Percentiles rank a stretch among this genome's conserved stretches.
Evolutionary conservation across 2,113 vertebrate species (phyloP).

Genomic region (Cinclus mexicanus): DNA sequence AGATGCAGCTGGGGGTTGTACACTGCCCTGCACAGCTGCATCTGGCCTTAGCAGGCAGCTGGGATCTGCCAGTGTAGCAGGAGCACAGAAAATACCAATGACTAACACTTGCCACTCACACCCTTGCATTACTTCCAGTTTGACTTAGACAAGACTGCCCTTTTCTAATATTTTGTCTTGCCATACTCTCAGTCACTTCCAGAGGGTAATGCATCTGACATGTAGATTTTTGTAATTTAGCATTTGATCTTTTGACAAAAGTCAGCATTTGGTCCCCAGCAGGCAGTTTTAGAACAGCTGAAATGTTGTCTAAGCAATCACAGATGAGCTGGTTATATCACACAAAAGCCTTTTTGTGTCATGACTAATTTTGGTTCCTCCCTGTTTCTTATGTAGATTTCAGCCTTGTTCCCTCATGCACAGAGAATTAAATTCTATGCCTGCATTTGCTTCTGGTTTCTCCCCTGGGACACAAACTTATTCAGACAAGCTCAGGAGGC

Average conservation of each 20-base stretch:
- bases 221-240: neutral
- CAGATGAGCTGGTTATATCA: neutral
- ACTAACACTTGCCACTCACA: slow-evolving; percentile 16
- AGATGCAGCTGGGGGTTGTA: neutral
- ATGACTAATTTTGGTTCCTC: neutral
- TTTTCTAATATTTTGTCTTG: neutral
- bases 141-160: neutral
- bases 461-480: neutral
- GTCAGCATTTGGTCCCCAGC: neutral
- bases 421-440: neutral
- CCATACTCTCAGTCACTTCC: neutral
- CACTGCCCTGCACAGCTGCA: neutral
- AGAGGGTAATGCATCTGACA: neutral
- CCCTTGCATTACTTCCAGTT: neutral
- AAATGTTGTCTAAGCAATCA: neutral
- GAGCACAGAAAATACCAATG: neutral
- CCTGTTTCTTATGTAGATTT: neutral
- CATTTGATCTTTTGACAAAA: neutral
- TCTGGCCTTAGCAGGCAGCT: neutral
- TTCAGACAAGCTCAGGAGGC: neutral
- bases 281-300: neutral
- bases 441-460: neutral
- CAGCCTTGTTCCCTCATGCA: neutral
- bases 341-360: slow-evolving; percentile 39
- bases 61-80: neutral